Evolutionary conservation across 2,888 invertebrate genomes (phyloP), one percentile per base, ranked within the genome.

Genomic region (Andrena fulva): DNA sequence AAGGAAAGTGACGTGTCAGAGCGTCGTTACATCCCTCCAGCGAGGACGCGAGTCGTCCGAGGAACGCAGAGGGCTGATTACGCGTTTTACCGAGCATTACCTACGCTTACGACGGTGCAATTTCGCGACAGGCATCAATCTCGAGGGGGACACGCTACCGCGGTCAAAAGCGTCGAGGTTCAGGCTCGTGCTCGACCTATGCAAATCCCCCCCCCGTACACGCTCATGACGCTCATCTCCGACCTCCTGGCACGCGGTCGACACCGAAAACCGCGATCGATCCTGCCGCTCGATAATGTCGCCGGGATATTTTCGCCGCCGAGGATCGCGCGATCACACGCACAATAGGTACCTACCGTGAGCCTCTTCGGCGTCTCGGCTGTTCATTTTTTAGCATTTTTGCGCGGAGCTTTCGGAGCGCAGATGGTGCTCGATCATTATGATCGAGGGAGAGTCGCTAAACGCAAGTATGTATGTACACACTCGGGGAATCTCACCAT

Each of bases 61-160:
- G 56, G 67, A 56, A 73, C 50, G 71, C 54, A 63, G 73, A 68
- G 77, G 83, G 77, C 79, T 90, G 91, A 91, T 91, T 90, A 90
- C 84, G 88, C 85, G 86, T 87, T 90, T 90, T 87, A 87, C 78
- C 85, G 87, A 89, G 86, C 88, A 89, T 90, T 89, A 88, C 88
- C 90, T 89, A 88, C 88, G 86, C 85, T 86, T 85, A 84, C 89
- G 85, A 86, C 89, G 81, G 59, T 77, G 88, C 87, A 82, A 89
- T 89, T 85, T 82, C 67, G 83, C 85, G 88, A 90, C 88, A 88
- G 87, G 90, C 86, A 90, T 89, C 90, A 90, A 92, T 92, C 92
- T 90, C 78, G 72, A 74, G 70, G 86, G 86, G 84, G 89, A 87
- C 90, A 89, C 89, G 88, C 89, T 87, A 88, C 87, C 82, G 80